Conservation (phyloP, 2,113 vertebrate genomes). For the Irena cyanogastra region DNA sequence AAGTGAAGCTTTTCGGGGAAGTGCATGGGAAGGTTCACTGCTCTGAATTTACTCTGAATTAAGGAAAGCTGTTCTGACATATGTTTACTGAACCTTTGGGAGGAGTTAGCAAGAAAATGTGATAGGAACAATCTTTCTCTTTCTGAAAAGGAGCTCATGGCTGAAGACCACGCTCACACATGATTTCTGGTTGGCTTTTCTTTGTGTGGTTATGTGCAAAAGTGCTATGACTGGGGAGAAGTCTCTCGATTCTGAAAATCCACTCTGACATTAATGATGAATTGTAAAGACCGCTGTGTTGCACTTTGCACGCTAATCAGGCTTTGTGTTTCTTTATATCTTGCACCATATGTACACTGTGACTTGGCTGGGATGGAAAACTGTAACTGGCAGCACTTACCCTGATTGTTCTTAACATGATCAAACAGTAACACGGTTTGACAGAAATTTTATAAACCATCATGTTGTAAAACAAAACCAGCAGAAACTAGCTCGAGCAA, state of each 20-base stretch:
- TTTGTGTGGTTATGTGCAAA: not conserved
- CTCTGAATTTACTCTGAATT: not conserved
- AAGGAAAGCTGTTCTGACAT: not conserved
- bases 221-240: not conserved
- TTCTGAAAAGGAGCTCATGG: not conserved
- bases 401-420: slow-evolving; percentile 34
- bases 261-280: slow-evolving; percentile 3
- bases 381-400: slow-evolving; percentile 12
- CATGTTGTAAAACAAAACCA: slow-evolving; percentile 1
- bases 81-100: not conserved
- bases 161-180: not conserved
- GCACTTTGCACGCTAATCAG: slow-evolving; percentile 11
- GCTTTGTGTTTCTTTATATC: not conserved
- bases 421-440: slow-evolving; percentile 33
- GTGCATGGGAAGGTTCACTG: not conserved
- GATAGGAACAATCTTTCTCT: not conserved
- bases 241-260: not conserved
- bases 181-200: slow-evolving; percentile 4
- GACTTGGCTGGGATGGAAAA: slow-evolving; percentile 9
- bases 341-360: not conserved
- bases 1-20: not conserved
- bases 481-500: not conserved
- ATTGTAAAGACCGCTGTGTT: not conserved
- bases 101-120: not conserved
- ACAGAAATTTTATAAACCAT: slow-evolving; percentile 48